phyloP scores from a whole-genome alignment of 2,113 vertebrate species.

The Echinops telfairi region DNA sequence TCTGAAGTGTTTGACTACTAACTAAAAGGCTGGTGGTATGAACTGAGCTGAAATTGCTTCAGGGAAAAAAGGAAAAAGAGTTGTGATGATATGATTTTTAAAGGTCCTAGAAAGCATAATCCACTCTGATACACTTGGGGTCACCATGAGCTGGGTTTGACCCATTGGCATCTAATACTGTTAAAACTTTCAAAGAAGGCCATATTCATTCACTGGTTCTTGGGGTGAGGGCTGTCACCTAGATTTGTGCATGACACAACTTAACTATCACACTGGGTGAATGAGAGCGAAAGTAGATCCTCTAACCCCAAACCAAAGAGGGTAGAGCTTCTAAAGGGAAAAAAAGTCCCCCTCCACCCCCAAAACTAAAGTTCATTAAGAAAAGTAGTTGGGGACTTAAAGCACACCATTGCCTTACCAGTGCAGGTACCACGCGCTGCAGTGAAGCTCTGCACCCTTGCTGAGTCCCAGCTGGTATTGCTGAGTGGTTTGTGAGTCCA shows the following conservation, averaged over 20 bases:
- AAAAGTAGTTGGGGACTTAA: neutral
- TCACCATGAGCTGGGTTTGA: neutral
- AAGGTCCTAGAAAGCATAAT: neutral
- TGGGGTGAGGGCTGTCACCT: neutral
- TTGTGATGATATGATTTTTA: neutral
- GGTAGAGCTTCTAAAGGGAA: neutral
- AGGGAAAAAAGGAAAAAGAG: neutral
- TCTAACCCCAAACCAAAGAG: neutral
- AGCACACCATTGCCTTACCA: neutral
- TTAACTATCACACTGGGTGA: neutral
- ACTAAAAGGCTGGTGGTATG: too few relatives aligned
- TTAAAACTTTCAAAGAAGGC: neutral
- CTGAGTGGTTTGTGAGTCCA: neutral
- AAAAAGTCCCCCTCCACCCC: too few relatives aligned
- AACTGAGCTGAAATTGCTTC: too few relatives aligned
- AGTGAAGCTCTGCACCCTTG: neutral
- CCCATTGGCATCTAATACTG: neutral
- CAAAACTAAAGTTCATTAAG: neutral
- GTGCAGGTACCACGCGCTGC: neutral
- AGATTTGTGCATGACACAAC: neutral
- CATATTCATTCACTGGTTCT: neutral
- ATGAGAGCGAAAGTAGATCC: neutral
- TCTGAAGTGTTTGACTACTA: too few relatives aligned
- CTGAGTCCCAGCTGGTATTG: accelerated
- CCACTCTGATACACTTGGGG: neutral